A percentile compares a stretch with the other conserved stretches of the same genome.
phyloP scores from a whole-genome alignment of 2,888 invertebrate genomes.

The Luffia ferchaultella region DNA sequence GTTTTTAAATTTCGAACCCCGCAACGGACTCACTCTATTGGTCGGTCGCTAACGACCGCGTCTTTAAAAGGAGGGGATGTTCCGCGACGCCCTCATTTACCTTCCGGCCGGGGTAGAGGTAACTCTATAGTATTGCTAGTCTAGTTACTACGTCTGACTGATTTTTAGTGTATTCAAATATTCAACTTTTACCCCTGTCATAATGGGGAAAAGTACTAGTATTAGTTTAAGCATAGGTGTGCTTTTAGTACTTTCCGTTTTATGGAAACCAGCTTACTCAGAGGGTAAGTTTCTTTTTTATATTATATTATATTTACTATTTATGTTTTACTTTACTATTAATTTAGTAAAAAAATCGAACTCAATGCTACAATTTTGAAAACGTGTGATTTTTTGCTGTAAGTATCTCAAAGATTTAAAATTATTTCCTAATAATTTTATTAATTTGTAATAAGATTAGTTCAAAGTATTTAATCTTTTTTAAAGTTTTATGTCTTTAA shows the following conservation, averaged over 20 bases:
- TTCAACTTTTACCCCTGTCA: not conserved
- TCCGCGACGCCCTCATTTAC: not conserved
- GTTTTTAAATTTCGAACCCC: not conserved
- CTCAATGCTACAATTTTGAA: no score
- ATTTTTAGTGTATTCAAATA: not conserved
- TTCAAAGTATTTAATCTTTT: no score
- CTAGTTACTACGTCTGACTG: not conserved
- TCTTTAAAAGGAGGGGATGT: not conserved
- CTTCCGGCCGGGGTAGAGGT: not conserved
- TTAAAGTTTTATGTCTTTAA: no score
- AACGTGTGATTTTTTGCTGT: no score
- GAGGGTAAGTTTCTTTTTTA: constrained; percentile 37
- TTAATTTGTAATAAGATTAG: no score
- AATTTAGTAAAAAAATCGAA: no score
- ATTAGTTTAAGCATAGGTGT: not conserved
- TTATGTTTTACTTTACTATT: not conserved
- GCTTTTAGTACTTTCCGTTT: constrained; percentile 34
- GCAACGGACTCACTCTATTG: not conserved
- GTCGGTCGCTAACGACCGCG: not conserved
- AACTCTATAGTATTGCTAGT: not conserved
- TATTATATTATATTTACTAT: no score
- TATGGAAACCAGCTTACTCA: constrained; percentile 45
- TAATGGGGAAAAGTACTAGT: not conserved
- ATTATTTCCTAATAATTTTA: no score
- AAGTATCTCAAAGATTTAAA: no score